Evolutionary conservation across 2,797 vertebrate species (phyloP).

Genomic region (Lates japonicus): DNA sequence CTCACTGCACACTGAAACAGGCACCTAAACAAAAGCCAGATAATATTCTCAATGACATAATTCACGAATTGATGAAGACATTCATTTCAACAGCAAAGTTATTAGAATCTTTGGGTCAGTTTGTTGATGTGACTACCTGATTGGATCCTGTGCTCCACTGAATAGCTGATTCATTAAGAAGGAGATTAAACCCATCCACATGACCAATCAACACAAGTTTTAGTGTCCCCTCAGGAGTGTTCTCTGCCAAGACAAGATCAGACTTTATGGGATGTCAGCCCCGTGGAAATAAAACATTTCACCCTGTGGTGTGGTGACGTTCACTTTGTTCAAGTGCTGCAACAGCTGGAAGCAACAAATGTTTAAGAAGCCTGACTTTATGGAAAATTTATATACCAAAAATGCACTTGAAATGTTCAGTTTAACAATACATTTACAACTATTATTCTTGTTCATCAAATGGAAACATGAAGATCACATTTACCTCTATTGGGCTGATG

Average conservation of each 20-base stretch:
- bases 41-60: neutral
- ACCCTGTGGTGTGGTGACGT: conserved; percentile 78
- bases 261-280: conserved; percentile 77
- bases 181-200: conserved; percentile 77
- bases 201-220: conserved; percentile 72
- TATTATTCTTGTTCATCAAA: too few species aligned
- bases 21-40: conserved; percentile 63
- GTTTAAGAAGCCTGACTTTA: neutral
- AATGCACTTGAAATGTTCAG: neutral
- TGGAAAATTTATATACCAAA: neutral
- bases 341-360: conserved; percentile 65
- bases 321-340: conserved; percentile 71
- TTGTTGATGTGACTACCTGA: conserved; percentile 27
- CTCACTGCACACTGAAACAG: conserved; percentile 83
- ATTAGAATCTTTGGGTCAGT: neutral
- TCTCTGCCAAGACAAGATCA: conserved; percentile 85
- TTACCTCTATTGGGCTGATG: too few species aligned
- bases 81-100: neutral
- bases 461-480: too few species aligned
- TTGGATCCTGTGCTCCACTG: conserved; percentile 76
- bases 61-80: neutral
- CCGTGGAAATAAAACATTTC: conserved; percentile 80
- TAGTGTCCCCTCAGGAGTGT: conserved; percentile 55
- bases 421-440: neutral
- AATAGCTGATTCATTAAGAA: conserved; percentile 76